These are phyloP conservation scores for Gallinago undulata DNA, from an alignment of 2,113 vertebrate species.

Conservation along the genomic window DNA sequence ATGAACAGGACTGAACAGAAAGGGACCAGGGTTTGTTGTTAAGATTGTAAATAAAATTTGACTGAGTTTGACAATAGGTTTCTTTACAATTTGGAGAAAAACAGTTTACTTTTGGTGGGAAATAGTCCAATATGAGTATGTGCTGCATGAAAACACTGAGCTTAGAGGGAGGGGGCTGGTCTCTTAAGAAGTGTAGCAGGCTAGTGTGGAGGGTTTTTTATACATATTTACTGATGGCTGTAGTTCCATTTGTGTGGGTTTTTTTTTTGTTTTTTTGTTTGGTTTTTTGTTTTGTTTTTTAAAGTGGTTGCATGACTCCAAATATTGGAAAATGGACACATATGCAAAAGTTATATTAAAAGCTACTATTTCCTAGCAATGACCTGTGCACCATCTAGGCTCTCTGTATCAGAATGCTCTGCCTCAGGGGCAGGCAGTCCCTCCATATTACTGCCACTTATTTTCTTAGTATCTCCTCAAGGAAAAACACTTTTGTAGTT, in stretches of 20 bases:
- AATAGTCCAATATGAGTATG: background rate
- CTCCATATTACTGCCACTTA: background rate
- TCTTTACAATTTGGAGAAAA: background rate
- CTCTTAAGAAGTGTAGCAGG: background rate
- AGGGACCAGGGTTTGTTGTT: background rate
- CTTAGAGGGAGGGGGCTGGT: background rate
- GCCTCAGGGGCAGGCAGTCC: background rate
- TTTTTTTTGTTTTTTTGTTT: no score
- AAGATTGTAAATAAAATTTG: background rate
- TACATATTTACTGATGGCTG: background rate
- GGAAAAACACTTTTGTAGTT: background rate
- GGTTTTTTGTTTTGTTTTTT: no score
- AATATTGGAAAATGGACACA: background rate
- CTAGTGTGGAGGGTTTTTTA: background rate
- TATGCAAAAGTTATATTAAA: background rate
- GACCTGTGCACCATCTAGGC: background rate
- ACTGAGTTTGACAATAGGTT: background rate
- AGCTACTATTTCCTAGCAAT: background rate
- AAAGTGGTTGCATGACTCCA: background rate
- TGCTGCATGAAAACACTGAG: background rate
- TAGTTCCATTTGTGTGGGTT: accelerated
- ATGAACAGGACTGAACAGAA: background rate
- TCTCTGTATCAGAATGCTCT: background rate
- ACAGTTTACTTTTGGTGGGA: background rate
- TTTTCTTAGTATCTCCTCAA: background rate